These are phyloP conservation scores for Drosophila truncata DNA, from an alignment of 1,140 invertebrate genomes.

Conservation along the genomic window DNA sequence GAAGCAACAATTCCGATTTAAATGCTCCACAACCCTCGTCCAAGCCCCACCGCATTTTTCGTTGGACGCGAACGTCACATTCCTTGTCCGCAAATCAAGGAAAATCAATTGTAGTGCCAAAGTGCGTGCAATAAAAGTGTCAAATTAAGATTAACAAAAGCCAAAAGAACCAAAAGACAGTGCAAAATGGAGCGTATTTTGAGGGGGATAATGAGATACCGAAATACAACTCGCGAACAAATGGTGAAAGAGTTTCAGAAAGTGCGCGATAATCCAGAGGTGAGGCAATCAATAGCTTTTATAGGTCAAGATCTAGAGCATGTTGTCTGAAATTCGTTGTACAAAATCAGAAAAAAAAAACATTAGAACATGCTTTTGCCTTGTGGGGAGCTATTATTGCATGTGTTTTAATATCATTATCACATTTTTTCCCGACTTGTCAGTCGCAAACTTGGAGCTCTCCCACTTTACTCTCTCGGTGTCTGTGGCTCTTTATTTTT, in stretches of 20 bases:
- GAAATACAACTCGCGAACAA: constrained; percentile 90
- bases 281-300: constrained; percentile 86
- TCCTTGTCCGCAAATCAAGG: constrained; percentile 29
- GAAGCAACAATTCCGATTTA: constrained; percentile 72
- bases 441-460: constrained; percentile 17
- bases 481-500: not conserved
- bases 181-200: constrained; percentile 92
- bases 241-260: constrained; percentile 96
- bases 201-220: constrained; percentile 94
- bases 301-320: constrained; percentile 32
- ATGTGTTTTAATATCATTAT: constrained; percentile 41
- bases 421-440: constrained; percentile 37
- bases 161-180: not conserved
- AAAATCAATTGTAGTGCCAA: constrained; percentile 46
- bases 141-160: constrained; percentile 35
- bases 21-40: constrained; percentile 49
- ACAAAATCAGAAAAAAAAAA: constrained; percentile 8
- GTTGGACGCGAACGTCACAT: constrained; percentile 28
- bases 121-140: constrained; percentile 56
- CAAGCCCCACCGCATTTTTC: constrained; percentile 36
- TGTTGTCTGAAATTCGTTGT: constrained; percentile 15
- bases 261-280: constrained; percentile 94
- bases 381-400: constrained; percentile 19
- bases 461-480: constrained; percentile 7
- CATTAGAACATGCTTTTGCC: constrained; percentile 39